Conservation (phyloP, 2,888 invertebrate species). For the Zygothrica quintamaculata region DNA sequence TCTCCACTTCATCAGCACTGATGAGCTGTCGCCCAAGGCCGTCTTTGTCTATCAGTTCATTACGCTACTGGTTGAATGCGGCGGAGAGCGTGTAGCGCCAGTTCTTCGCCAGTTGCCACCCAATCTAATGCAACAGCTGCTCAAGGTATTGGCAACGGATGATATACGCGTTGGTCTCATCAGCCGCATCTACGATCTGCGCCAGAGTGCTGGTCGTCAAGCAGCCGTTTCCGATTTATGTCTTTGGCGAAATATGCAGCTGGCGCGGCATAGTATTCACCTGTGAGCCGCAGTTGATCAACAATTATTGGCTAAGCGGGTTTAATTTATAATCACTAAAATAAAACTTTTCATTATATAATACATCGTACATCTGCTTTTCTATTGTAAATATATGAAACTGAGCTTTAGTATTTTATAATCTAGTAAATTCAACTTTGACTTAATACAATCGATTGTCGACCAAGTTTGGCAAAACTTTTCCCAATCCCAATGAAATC, state of each 20-base stretch:
- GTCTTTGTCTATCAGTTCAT: constrained; percentile 93
- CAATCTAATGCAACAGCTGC: constrained; percentile 90
- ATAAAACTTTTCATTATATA: constrained; percentile 16
- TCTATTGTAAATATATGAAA: too few relatives aligned
- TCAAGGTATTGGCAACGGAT: constrained; percentile 87
- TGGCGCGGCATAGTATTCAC: constrained; percentile 84
- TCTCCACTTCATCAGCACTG: constrained; percentile 87
- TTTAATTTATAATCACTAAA: constrained; percentile 20
- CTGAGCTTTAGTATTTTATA: too few relatives aligned
- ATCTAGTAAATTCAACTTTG: too few relatives aligned
- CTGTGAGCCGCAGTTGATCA: constrained; percentile 60
- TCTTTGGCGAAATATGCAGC: constrained; percentile 91
- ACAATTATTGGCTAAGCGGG: constrained; percentile 14
- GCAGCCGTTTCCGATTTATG: constrained; percentile 95
- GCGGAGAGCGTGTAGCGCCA: constrained; percentile 89
- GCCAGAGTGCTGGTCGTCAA: constrained; percentile 90
- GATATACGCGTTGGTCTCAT: constrained; percentile 84
- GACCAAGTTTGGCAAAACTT: too few relatives aligned
- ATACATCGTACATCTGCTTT: constrained; percentile 16
- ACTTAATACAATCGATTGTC: too few relatives aligned
- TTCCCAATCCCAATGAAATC: too few relatives aligned
- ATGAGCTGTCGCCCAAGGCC: constrained; percentile 93
- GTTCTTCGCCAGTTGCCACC: constrained; percentile 91
- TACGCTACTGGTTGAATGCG: constrained; percentile 90
- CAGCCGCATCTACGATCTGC: constrained; percentile 88